phyloP scores from a whole-genome alignment of 2,888 invertebrate species.

The Pyrgus malvae region DNA sequence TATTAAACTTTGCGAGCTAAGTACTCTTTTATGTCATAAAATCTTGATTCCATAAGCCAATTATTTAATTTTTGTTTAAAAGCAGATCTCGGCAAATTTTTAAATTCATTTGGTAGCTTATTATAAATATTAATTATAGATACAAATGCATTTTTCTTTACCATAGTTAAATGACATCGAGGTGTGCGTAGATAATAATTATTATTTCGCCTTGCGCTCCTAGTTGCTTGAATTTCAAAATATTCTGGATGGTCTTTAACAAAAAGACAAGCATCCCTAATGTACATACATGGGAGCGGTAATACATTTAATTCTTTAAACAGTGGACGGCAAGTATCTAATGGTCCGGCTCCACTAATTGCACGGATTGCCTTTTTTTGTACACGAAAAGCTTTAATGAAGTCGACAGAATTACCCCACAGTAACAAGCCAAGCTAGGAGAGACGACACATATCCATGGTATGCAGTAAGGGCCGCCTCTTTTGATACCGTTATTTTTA shows the following conservation, averaged over 20 bases:
- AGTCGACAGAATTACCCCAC: not conserved
- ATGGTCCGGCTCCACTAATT: not conserved
- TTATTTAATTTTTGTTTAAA: no score
- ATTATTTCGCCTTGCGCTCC: not conserved
- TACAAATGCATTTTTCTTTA: not conserved
- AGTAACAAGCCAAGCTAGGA: not conserved
- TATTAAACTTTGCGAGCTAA: no score
- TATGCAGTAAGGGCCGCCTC: not conserved
- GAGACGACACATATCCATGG: not conserved
- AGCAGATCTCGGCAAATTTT: no score
- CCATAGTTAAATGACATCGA: not conserved
- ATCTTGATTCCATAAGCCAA: no score
- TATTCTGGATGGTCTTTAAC: not conserved
- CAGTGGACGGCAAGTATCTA: not conserved
- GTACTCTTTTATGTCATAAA: no score
- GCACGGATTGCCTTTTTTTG: not conserved
- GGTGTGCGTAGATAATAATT: not conserved
- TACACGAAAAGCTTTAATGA: not conserved
- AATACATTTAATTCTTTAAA: not conserved
- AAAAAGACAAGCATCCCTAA: not conserved
- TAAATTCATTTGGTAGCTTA: no score
- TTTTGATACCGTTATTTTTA: not conserved
- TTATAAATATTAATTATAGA: no score
- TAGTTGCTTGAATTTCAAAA: not conserved
- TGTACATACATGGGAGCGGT: not conserved